Evolutionary conservation across 2,113 vertebrate species (phyloP).

Genomic region (Sinocyclocheilus rhinocerous): DNA sequence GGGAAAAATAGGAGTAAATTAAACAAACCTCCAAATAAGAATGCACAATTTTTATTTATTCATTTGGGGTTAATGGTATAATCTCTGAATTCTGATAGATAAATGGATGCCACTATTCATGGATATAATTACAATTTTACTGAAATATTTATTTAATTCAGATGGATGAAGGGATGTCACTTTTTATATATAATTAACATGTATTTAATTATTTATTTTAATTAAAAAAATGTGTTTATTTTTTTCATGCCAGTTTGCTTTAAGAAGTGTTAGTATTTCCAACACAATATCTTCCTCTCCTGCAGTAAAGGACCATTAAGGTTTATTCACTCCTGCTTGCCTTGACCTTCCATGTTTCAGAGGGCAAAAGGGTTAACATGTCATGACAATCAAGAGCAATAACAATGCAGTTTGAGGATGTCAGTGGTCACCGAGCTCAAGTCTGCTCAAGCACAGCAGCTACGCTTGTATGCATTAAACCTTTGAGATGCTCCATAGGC

Average conservation of each 20-base stretch:
- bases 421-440: not conserved
- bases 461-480: conserved; percentile 19
- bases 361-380: conserved; percentile 52
- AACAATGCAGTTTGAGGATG: conserved; percentile 6
- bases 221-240: not conserved
- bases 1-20: not conserved
- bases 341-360: not conserved
- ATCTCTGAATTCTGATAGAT: too few species aligned
- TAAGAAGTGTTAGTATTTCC: conserved; percentile 12
- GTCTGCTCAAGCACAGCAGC: not conserved
- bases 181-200: too few species aligned
- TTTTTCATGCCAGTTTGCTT: not conserved
- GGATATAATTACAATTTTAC: too few species aligned
- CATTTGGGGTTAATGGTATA: too few species aligned
- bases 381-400: conserved; percentile 27
- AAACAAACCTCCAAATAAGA: not conserved
- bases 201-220: not conserved
- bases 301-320: not conserved
- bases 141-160: too few species aligned
- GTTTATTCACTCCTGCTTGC: conserved; percentile 47
- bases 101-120: not conserved
- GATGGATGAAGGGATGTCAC: too few species aligned
- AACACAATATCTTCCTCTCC: conserved; percentile 18
- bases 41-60: too few species aligned
- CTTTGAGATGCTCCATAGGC: not conserved